phyloP scores from a whole-genome alignment of 2,113 vertebrate species.

The Ceyx margarethae region DNA sequence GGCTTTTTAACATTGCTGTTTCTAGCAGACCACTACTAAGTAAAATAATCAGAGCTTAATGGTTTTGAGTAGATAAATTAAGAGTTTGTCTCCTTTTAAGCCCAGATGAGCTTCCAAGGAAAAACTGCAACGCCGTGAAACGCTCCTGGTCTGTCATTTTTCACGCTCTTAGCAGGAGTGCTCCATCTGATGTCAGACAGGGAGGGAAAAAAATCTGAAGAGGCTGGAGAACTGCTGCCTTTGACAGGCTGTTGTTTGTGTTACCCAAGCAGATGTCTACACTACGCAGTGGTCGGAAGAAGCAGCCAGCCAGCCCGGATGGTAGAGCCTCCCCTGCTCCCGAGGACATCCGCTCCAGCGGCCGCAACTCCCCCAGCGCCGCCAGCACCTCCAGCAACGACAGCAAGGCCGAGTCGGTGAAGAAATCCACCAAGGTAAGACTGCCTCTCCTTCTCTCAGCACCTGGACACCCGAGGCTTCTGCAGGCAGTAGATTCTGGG shows the following conservation, averaged over 20 bases:
- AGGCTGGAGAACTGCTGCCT: not conserved
- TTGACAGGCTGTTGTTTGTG: not conserved
- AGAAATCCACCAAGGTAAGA: slow-evolving; percentile 91
- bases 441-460: not conserved
- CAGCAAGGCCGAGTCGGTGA: slow-evolving; percentile 92
- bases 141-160: not conserved
- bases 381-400: slow-evolving; percentile 97
- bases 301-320: slow-evolving; percentile 96
- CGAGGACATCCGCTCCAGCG: slow-evolving; percentile 94
- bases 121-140: rapidly evolving
- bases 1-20: not conserved
- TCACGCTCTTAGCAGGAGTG: not conserved
- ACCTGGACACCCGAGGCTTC: not conserved
- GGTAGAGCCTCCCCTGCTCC: slow-evolving; percentile 90
- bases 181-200: not conserved
- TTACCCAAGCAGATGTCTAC: slow-evolving; percentile 89
- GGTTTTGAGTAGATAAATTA: not conserved
- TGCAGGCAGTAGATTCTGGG: not conserved
- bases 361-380: slow-evolving; percentile 93
- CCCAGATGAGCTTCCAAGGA: not conserved
- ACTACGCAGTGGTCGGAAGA: slow-evolving; percentile 97
- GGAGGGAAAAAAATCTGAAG: not conserved
- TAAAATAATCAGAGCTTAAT: not conserved
- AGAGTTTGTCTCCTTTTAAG: not conserved
- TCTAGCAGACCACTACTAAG: not conserved